A percentile compares a stretch with the other conserved stretches of the same genome.
Conservation (phyloP, 2,888 invertebrate species). For the Dinocampus coccinellae region DNA sequence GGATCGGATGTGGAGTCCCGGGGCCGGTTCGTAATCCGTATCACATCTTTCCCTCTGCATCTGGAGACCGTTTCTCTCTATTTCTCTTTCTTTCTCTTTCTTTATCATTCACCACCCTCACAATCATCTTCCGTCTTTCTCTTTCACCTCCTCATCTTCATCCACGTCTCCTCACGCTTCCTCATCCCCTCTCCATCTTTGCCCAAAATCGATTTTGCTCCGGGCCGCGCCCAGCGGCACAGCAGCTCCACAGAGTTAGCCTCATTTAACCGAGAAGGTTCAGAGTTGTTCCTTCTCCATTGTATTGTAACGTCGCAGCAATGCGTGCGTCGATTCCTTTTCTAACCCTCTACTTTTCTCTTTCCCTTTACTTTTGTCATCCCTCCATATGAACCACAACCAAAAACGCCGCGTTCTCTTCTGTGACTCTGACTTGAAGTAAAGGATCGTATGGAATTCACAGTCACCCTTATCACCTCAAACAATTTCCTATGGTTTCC, state of each 20-base stretch:
- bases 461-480: not conserved
- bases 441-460: not conserved
- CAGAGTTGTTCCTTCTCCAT: constrained; percentile 20
- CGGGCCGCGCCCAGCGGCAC: constrained; percentile 62
- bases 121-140: constrained; percentile 23
- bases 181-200: constrained; percentile 50
- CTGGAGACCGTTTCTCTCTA: constrained; percentile 32
- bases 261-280: constrained; percentile 62
- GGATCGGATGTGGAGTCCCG: constrained; percentile 53
- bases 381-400: constrained; percentile 14
- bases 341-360: constrained; percentile 13
- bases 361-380: constrained; percentile 10
- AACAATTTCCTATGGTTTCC: not conserved
- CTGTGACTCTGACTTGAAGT: not conserved
- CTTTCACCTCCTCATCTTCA: constrained; percentile 37
- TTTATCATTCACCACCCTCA: constrained; percentile 47
- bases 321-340: constrained; percentile 50
- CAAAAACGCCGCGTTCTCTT: constrained; percentile 12
- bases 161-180: constrained; percentile 17
- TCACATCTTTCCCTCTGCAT: constrained; percentile 54
- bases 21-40: constrained; percentile 58
- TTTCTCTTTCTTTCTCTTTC: constrained; percentile 38
- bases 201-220: constrained; percentile 65
- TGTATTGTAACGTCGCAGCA: constrained; percentile 23
- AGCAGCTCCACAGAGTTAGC: constrained; percentile 53